phyloP scores from a whole-genome alignment of 2,888 invertebrate species.

The Lepidocyrtinus sp. region DNA sequence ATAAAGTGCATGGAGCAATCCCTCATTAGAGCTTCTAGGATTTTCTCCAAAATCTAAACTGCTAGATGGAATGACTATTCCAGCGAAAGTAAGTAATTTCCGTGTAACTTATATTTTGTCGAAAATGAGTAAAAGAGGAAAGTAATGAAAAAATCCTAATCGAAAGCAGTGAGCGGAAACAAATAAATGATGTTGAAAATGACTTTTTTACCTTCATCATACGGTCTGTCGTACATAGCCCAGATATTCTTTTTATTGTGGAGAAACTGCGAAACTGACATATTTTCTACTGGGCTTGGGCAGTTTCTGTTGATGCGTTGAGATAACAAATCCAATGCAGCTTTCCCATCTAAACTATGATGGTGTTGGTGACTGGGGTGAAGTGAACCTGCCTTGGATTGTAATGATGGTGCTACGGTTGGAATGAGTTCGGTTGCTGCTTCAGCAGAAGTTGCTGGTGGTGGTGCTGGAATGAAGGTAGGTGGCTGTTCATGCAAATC shows the following conservation, averaged over 20 bases:
- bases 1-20: too few species aligned
- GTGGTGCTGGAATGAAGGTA: constrained; percentile 69
- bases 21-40: too few species aligned
- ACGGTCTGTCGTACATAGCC: constrained; percentile 65
- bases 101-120: too few species aligned
- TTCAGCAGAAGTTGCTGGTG: constrained; percentile 39
- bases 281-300: constrained; percentile 53
- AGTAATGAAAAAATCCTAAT: too few species aligned
- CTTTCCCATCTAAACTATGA: constrained; percentile 49
- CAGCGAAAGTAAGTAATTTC: too few species aligned
- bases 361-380: constrained; percentile 32
- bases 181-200: too few species aligned
- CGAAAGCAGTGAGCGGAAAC: too few species aligned
- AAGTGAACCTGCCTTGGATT: background rate
- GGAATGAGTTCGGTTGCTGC: background rate
- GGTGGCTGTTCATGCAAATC: constrained; percentile 66
- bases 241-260: constrained; percentile 65
- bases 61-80: too few species aligned
- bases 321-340: constrained; percentile 49
- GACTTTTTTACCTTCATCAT: constrained; percentile 65
- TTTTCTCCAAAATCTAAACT: too few species aligned
- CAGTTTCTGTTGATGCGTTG: constrained; percentile 50
- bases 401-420: constrained; percentile 34
- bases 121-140: too few species aligned
- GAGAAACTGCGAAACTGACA: constrained; percentile 61